phyloP scores from a whole-genome alignment of 2,113 vertebrate genomes.

The Turnix velox region DNA sequence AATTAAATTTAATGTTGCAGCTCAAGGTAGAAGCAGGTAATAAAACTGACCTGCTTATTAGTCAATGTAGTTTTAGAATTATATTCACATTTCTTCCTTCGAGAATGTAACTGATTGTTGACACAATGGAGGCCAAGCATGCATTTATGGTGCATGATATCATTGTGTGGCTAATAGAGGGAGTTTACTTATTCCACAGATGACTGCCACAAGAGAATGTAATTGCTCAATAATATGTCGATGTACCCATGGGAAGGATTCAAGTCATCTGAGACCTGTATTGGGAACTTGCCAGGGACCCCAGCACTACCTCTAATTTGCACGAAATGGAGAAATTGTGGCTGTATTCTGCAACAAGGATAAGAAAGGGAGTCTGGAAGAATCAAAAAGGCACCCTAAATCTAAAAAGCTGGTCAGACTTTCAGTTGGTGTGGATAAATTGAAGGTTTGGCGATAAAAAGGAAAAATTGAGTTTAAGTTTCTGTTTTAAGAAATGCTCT shows the following conservation, averaged over 20 bases:
- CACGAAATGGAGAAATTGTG: not conserved
- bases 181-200: constrained; percentile 52
- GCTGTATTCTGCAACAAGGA: not conserved
- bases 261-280: constrained; percentile 44
- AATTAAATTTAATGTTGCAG: not conserved
- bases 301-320: not conserved
- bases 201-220: constrained; percentile 64
- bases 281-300: constrained; percentile 40
- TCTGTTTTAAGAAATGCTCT: not conserved
- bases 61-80: not conserved
- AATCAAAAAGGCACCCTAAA: not conserved
- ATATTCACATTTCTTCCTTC: not conserved
- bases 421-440: not conserved
- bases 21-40: not conserved
- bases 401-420: not conserved
- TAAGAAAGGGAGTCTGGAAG: not conserved
- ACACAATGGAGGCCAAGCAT: constrained; percentile 45
- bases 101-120: constrained; percentile 29
- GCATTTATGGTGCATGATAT: constrained; percentile 50
- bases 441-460: not conserved
- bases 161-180: constrained; percentile 31
- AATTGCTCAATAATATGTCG: constrained; percentile 58
- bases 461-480: not conserved
- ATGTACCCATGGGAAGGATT: constrained; percentile 46
- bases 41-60: not conserved